phyloP scores from a whole-genome alignment of 2,113 vertebrate species.

The Alaudala cheleensis region DNA sequence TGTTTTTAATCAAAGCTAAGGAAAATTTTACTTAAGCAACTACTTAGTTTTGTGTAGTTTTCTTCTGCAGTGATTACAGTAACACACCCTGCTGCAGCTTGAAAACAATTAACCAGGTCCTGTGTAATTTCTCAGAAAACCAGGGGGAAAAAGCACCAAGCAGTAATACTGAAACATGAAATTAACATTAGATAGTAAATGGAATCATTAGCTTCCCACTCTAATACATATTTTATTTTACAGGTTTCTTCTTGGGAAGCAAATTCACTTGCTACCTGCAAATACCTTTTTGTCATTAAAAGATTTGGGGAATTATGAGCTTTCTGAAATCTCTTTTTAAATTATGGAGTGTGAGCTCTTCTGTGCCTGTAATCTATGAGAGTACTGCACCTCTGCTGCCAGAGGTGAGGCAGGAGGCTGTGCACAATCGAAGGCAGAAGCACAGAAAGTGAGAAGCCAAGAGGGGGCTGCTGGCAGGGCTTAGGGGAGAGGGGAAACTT shows the following conservation, averaged over 20 bases:
- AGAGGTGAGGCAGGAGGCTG: not conserved
- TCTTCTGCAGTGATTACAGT: not conserved
- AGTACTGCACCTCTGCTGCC: not conserved
- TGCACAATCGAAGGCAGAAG: not conserved
- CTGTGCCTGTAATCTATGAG: not conserved
- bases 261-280: slow-evolving; percentile 77
- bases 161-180: not conserved
- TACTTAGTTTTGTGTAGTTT: not conserved
- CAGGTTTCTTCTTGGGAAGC: slow-evolving; percentile 80
- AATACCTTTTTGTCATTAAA: slow-evolving; percentile 81
- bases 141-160: not conserved
- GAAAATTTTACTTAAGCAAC: not conserved
- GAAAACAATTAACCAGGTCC: not conserved
- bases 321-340: not conserved
- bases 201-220: not conserved
- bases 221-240: not conserved
- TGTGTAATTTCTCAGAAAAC: not conserved
- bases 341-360: not conserved
- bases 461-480: not conserved
- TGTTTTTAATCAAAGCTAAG: not conserved
- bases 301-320: slow-evolving; percentile 78
- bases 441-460: not conserved
- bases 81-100: not conserved
- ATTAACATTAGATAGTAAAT: not conserved
- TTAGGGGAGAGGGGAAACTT: not conserved